These are phyloP conservation scores for Liasis olivaceus DNA, from an alignment of 2,797 vertebrate genomes.

Conservation along the genomic window DNA sequence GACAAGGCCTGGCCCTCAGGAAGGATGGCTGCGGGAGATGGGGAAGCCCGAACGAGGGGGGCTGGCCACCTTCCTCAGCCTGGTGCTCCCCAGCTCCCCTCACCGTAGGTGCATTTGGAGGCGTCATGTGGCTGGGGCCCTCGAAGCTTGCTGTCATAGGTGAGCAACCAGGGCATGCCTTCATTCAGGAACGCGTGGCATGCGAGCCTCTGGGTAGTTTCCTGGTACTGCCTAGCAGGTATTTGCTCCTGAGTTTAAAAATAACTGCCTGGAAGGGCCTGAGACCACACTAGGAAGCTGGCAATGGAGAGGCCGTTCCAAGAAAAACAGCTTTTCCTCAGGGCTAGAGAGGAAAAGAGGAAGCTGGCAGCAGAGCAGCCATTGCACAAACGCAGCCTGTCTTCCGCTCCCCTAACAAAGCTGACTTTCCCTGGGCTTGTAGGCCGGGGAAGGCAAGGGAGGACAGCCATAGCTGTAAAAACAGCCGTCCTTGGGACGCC, in stretches of 20 bases:
- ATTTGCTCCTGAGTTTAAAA: conserved; percentile 25
- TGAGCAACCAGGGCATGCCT: conserved; percentile 37
- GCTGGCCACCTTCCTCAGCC: neutral
- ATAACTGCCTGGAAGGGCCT: neutral
- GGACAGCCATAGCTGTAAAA: neutral
- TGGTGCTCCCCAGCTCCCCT: neutral
- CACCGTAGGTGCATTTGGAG: neutral
- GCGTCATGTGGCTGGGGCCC: neutral
- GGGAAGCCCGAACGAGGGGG: neutral
- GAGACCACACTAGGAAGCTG: neutral
- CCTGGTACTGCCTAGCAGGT: conserved; percentile 28
- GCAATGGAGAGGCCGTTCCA: neutral
- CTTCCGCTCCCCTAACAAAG: neutral
- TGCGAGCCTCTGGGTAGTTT: neutral
- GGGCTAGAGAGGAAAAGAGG: neutral
- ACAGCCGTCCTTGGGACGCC: neutral
- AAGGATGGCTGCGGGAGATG: neutral
- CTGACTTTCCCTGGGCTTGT: neutral
- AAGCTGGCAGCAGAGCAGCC: neutral
- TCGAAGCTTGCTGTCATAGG: neutral
- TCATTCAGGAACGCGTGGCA: conserved; percentile 58
- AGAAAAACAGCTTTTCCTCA: neutral
- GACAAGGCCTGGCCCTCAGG: neutral
- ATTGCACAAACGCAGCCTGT: neutral
- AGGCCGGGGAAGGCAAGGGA: neutral